Conservation (phyloP, 2,797 vertebrate species). For the Hoplostethus mediterraneus region DNA sequence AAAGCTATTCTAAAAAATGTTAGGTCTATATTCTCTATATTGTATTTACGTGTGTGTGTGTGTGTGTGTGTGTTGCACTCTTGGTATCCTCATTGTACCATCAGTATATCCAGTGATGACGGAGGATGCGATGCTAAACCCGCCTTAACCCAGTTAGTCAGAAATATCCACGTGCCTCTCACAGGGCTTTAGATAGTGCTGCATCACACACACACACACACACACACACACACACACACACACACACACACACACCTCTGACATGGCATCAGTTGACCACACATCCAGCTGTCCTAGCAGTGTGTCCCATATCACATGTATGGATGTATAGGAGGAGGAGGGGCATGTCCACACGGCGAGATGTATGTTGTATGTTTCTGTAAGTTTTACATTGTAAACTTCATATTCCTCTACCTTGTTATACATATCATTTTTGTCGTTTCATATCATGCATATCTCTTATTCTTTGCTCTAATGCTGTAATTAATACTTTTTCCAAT, state of each 20-base stretch:
- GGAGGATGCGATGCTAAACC: constrained; percentile 55
- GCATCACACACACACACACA: background rate
- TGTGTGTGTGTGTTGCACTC: background rate
- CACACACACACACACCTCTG: background rate
- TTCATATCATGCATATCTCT: no score
- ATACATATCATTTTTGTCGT: no score
- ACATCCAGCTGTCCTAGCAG: background rate
- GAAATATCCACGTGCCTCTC: constrained; percentile 40
- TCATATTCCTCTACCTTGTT: no score
- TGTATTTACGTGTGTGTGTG: constrained; percentile 1
- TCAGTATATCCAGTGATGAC: background rate
- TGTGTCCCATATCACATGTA: background rate
- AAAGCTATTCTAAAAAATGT: background rate
- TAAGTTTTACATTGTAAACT: no score
- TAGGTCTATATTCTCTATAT: background rate
- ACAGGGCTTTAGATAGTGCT: background rate
- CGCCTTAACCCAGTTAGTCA: constrained; percentile 57
- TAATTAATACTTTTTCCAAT: no score
- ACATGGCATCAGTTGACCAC: background rate
- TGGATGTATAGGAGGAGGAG: no score
- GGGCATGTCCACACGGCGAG: no score
- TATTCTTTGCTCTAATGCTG: no score
- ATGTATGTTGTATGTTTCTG: no score
- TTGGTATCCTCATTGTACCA: background rate
- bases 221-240: background rate